Conservation (phyloP, 2,888 invertebrate species). For the Drosophila mimica region DNA sequence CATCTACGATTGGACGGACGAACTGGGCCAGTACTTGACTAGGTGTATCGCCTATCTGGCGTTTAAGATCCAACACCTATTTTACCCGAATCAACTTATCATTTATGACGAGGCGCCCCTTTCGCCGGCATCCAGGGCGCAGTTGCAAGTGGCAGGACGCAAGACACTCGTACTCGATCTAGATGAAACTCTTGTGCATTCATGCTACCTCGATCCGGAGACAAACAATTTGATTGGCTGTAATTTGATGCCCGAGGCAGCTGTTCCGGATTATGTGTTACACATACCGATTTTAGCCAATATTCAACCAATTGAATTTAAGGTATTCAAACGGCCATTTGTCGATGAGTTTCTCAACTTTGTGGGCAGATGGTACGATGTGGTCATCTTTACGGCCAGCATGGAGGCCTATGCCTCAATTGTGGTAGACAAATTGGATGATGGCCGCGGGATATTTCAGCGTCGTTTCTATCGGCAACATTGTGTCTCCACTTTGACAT, state of each 20-base stretch:
- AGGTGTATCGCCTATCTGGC: slow-evolving; percentile 19
- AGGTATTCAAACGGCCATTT: slow-evolving; percentile 58
- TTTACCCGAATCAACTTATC: background rate
- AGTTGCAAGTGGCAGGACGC: slow-evolving; percentile 25
- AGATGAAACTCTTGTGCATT: slow-evolving; percentile 67
- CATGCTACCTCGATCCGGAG: slow-evolving; percentile 61
- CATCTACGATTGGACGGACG: slow-evolving; percentile 8
- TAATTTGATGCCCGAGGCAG: slow-evolving; percentile 31
- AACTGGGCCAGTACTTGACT: slow-evolving; percentile 41
- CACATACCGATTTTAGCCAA: slow-evolving; percentile 22
- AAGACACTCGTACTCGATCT: slow-evolving; percentile 61
- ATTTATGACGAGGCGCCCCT: slow-evolving; percentile 39
- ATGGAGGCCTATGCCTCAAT: slow-evolving; percentile 55
- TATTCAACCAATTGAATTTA: slow-evolving; percentile 33
- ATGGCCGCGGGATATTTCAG: slow-evolving; percentile 51
- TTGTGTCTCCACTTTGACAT: slow-evolving; percentile 22
- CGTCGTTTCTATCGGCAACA: slow-evolving; percentile 64
- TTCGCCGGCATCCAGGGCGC: slow-evolving; percentile 14
- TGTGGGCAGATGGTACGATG: slow-evolving; percentile 66
- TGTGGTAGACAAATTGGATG: slow-evolving; percentile 59
- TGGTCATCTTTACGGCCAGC: slow-evolving; percentile 67
- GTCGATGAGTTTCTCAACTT: slow-evolving; percentile 55
- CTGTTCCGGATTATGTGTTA: slow-evolving; percentile 53
- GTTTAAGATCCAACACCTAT: background rate
- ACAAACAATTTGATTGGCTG: slow-evolving; percentile 44